phyloP scores from a whole-genome alignment of 1,140 invertebrate species.

The Drosophila parabipectinata region DNA sequence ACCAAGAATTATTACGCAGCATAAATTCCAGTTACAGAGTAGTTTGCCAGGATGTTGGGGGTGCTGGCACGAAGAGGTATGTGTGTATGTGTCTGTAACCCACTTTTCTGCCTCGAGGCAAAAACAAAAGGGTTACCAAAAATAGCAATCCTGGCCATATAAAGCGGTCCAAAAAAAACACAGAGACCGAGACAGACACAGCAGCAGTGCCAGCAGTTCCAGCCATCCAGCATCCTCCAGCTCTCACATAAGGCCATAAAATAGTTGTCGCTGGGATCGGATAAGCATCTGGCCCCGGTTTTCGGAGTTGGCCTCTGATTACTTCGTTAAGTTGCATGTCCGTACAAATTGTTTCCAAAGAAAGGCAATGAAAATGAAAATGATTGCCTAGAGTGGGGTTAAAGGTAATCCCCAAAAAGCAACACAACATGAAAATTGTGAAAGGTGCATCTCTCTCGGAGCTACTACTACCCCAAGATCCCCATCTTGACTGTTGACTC shows the following conservation, averaged over 20 bases:
- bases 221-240: conserved; percentile 21
- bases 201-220: conserved; percentile 1
- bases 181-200: conserved; percentile 2
- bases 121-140: conserved; percentile 65
- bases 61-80: background rate
- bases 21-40: conserved; percentile 38
- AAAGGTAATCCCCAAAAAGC: conserved; percentile 65
- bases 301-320: conserved; percentile 61
- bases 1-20: conserved; percentile 60
- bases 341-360: conserved; percentile 81
- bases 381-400: conserved; percentile 65
- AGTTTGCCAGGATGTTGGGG: background rate
- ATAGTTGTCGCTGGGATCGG: conserved; percentile 72
- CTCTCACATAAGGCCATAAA: conserved; percentile 75
- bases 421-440: conserved; percentile 66
- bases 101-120: conserved; percentile 58
- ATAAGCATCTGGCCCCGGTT: conserved; percentile 72
- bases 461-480: conserved; percentile 56
- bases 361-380: conserved; percentile 79
- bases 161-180: conserved; percentile 25
- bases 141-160: conserved; percentile 72
- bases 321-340: conserved; percentile 79
- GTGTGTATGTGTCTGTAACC: conserved; percentile 36
- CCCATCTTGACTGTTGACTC: conserved; percentile 52
- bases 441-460: conserved; percentile 67